These are phyloP conservation scores for Hylomyscus alleni DNA, from an alignment of 2,797 vertebrate genomes.

Conservation along the genomic window DNA sequence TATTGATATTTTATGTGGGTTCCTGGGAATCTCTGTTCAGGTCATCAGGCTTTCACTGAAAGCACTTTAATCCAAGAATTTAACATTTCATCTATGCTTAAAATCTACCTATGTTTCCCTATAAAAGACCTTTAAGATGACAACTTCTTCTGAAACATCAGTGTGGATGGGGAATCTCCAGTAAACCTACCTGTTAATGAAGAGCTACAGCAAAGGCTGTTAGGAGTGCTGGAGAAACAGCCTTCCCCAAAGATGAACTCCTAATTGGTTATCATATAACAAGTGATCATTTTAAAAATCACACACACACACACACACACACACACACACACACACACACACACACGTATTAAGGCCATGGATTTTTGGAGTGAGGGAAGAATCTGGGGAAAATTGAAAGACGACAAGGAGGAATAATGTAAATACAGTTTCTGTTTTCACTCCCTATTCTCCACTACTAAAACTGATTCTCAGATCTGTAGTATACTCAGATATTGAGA, in stretches of 20 bases:
- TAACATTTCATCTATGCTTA: constrained; percentile 18
- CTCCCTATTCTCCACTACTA: not conserved
- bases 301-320: too few relatives aligned
- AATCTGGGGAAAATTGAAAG: not conserved
- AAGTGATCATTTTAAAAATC: not conserved
- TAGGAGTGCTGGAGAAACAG: not conserved
- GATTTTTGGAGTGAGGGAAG: not conserved
- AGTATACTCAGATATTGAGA: too few relatives aligned
- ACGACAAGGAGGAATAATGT: not conserved
- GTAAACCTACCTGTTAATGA: not conserved
- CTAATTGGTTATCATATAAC: not conserved
- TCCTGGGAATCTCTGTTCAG: not conserved
- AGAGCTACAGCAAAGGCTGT: not conserved
- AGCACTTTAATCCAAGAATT: not conserved
- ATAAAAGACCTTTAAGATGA: not conserved
- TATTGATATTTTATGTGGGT: not conserved
- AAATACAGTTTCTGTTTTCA: not conserved
- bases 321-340: too few relatives aligned
- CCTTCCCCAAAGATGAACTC: not conserved
- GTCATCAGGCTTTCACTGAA: not conserved
- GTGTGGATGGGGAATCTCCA: not conserved
- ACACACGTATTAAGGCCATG: too few relatives aligned
- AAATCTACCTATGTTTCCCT: constrained; percentile 13
- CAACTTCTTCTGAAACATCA: not conserved
- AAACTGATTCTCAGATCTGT: not conserved